Evolutionary conservation across 2,888 invertebrate genomes (phyloP).

Genomic region (Microdon myrmicae): DNA sequence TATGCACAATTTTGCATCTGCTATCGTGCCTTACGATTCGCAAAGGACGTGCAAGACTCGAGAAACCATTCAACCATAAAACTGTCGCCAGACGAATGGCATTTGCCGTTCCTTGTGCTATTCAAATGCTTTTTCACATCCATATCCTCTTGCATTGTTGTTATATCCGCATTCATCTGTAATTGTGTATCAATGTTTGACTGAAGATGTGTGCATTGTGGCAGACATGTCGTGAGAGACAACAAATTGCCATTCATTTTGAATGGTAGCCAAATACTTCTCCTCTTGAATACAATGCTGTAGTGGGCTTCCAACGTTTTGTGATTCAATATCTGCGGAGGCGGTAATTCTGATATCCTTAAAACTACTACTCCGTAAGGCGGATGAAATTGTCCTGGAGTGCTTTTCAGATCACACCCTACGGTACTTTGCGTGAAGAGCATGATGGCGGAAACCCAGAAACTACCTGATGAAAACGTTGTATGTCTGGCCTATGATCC

Average conservation of each 20-base stretch:
- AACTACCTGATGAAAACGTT: too few relatives aligned
- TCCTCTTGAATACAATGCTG: conserved; percentile 21
- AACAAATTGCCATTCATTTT: conserved; percentile 51
- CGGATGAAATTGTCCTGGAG: too few relatives aligned
- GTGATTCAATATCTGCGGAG: too few relatives aligned
- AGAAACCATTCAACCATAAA: conserved; percentile 50
- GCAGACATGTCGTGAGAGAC: conserved; percentile 35
- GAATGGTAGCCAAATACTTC: conserved; percentile 26
- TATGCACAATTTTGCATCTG: too few relatives aligned
- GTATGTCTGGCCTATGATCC: too few relatives aligned
- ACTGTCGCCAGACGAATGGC: conserved; percentile 50
- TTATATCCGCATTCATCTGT: neutral
- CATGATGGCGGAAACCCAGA: too few relatives aligned
- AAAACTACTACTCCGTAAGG: too few relatives aligned
- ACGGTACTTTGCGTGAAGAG: too few relatives aligned
- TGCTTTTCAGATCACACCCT: too few relatives aligned
- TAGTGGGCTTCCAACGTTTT: too few relatives aligned
- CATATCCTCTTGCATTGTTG: conserved; percentile 36
- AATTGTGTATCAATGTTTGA: conserved; percentile 14
- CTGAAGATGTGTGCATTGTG: conserved; percentile 39
- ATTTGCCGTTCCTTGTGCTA: conserved; percentile 38
- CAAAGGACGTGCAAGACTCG: conserved; percentile 16
- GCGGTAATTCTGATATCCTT: too few relatives aligned
- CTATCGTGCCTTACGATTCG: too few relatives aligned
- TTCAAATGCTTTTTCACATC: conserved; percentile 46